Conservation (phyloP, 2,888 invertebrate genomes). For the Lasioglossum malachurum region DNA sequence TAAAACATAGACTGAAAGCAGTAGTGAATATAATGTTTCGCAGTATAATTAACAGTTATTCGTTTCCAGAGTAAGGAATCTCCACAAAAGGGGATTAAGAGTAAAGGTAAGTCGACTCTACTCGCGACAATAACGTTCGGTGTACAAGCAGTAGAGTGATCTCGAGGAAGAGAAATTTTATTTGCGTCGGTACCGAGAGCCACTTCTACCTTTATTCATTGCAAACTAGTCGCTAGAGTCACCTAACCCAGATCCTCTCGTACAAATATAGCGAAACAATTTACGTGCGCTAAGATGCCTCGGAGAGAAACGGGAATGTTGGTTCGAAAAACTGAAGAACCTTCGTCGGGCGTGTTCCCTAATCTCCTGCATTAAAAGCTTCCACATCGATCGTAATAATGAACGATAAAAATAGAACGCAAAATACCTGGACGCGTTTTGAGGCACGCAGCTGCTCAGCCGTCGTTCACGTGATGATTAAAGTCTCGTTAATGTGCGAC, state of each 20-base stretch:
- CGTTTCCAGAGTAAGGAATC: slow-evolving; percentile 34
- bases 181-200: slow-evolving; percentile 68
- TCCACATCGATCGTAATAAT: neutral
- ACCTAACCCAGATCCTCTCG: slow-evolving; percentile 48
- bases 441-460: neutral
- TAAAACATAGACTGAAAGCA: neutral
- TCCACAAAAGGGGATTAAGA: neutral
- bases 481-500: neutral
- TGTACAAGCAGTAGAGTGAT: slow-evolving; percentile 58
- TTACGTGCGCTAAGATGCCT: neutral
- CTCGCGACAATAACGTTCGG: slow-evolving; percentile 55
- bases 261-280: neutral
- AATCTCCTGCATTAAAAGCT: neutral
- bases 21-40: neutral
- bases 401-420: neutral
- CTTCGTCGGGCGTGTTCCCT: neutral
- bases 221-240: slow-evolving; percentile 56
- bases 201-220: slow-evolving; percentile 66
- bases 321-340: neutral
- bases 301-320: neutral
- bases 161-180: slow-evolving; percentile 73
- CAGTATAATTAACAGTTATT: slow-evolving; percentile 39
- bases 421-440: neutral
- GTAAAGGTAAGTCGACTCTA: slow-evolving; percentile 5
- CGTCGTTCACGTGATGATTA: neutral